Evolutionary conservation across 1,140 invertebrate genomes (phyloP), one percentile per base, ranked within the genome.

Genomic region (Drosophila tristis): DNA sequence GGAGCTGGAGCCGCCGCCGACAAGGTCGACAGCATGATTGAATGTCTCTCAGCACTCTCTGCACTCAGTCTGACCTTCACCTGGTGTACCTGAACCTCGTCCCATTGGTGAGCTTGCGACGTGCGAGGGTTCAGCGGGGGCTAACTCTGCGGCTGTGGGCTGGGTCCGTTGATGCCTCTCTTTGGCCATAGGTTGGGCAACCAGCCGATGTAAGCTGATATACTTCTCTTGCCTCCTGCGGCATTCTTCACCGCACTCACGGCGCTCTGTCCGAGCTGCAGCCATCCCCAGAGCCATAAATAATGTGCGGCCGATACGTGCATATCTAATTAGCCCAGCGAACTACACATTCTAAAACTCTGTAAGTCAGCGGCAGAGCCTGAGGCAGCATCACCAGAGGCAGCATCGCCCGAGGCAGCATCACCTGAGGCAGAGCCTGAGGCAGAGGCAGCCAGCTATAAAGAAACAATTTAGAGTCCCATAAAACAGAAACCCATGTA

Each of bases 251-350:
- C 11, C 5, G 11, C 35, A 39, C 11, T 13, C 11, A 25, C 23
- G 6, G 5, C 35, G 11, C 11, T 39, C 9, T 39, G 35, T 13
- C 3, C 23, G 47, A 20, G 53, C n/a, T 39, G 4, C 44, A 31
- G 31, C 9, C n/a, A 2, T 15, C 16, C 23, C 44, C n/a, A 7
- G 2, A n/a, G 16, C 8, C 45, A 51, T 72, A 60, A 72, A 72
- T 60, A 53, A 60, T 72, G 45, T 59, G 39, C 65, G 23, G 39
- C 48, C 47, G 72, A 60, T 81, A 82, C 78, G 79, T 78, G 74
- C 64, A 84, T 84, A 82, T 84, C 81, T 84, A 82, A 82, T 82
- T 82, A 82, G 67, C 61, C n/a, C 43, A 61, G 56, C 66, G 70
- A 80, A 53, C 35, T 35, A 59, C 50, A 62, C 79, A 81, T 81